These are phyloP conservation scores for Callipepla californica DNA, from an alignment of 2,113 vertebrate species.

Conservation along the genomic window DNA sequence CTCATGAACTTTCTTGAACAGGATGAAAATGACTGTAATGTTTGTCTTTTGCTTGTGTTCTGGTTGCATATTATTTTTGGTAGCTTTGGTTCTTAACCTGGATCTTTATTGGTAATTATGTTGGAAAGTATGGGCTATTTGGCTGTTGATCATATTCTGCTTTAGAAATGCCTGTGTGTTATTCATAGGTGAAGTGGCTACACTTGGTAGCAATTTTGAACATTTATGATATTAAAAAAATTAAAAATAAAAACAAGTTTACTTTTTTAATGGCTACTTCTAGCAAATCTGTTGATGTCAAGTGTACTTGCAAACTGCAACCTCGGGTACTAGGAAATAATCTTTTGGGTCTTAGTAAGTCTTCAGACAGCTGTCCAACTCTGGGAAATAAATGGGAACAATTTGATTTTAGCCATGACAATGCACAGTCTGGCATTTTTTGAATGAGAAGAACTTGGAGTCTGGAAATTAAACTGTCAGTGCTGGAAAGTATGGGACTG, in stretches of 20 bases:
- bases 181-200: not conserved
- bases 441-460: slow-evolving; percentile 77
- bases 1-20: not conserved
- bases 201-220: not conserved
- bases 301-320: not conserved
- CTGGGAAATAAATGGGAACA: slow-evolving; percentile 71
- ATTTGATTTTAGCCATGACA: slow-evolving; percentile 79
- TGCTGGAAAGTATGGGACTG: slow-evolving; percentile 76
- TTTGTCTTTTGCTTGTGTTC: not conserved
- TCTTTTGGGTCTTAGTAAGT: slow-evolving; percentile 54
- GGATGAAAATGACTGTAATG: not conserved
- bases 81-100: not conserved
- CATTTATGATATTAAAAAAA: not conserved
- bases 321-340: slow-evolving; percentile 52
- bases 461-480: slow-evolving; percentile 82
- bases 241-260: not conserved
- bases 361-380: slow-evolving; percentile 63
- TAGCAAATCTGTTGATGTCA: slow-evolving; percentile 30
- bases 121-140: not conserved
- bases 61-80: not conserved
- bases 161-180: not conserved
- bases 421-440: slow-evolving; percentile 77
- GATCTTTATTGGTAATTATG: not conserved
- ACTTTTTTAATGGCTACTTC: slow-evolving; percentile 1
- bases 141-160: not conserved